Conservation (phyloP, 2,797 vertebrate species). For the Sebastes nivosus region DNA sequence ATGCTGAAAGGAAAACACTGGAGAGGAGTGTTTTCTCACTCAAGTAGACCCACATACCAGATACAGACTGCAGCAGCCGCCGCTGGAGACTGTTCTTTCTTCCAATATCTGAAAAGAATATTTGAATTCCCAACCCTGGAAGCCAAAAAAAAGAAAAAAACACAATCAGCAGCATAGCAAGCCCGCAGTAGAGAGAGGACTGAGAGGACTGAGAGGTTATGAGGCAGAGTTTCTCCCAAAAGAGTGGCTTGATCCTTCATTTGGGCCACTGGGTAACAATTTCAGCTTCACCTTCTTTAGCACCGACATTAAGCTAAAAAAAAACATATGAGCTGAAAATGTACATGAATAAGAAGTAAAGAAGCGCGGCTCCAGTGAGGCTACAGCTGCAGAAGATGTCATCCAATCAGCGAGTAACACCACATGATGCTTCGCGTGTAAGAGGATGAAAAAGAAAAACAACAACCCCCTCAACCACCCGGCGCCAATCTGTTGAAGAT, state of each 20-base stretch:
- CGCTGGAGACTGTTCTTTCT: conserved; percentile 19
- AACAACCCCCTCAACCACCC: conserved; percentile 19
- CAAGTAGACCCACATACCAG: conserved; percentile 18
- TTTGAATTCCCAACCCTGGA: conserved; percentile 32
- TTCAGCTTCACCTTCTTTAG: not conserved
- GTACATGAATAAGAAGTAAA: not conserved
- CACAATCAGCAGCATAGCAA: conserved; percentile 13
- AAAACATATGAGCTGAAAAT: not conserved
- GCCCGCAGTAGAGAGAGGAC: not conserved
- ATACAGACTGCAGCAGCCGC: conserved; percentile 1
- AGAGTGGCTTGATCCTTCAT: not conserved
- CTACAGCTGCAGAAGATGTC: conserved; percentile 14
- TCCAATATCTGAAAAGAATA: conserved; percentile 30
- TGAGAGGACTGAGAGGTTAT: conserved; percentile 9
- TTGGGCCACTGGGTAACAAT: not conserved
- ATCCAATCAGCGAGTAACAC: conserved; percentile 16
- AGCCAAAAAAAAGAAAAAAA: conserved; percentile 20
- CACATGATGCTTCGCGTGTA: conserved; percentile 16
- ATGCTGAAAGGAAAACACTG: conserved; percentile 54
- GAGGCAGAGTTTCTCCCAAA: not conserved
- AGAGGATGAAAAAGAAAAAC: not conserved
- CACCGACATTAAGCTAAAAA: not conserved
- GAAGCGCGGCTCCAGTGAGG: conserved; percentile 14
- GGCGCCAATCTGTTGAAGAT: conserved; percentile 22
- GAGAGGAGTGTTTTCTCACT: conserved; percentile 24